phyloP scores from a whole-genome alignment of 2,113 vertebrate species.

The Phylloscopus trochilus region DNA sequence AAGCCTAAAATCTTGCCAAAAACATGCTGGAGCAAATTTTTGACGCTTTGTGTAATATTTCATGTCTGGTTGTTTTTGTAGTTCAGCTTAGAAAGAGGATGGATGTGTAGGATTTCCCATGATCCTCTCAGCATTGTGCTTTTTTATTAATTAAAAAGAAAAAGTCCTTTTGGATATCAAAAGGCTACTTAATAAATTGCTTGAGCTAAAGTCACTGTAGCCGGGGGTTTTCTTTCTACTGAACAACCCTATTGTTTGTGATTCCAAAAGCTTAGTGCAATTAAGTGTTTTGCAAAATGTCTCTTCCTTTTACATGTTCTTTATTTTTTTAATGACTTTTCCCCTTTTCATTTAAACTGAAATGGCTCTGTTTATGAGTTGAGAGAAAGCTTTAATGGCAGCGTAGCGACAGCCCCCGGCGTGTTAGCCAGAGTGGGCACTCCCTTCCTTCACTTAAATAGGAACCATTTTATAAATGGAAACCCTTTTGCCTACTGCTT shows the following conservation, averaged over 20 bases:
- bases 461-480: conserved; percentile 7
- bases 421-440: neutral
- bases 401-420: neutral
- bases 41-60: neutral
- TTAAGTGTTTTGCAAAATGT: neutral
- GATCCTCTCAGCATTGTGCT: neutral
- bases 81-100: neutral
- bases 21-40: neutral
- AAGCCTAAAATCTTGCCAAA: neutral
- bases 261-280: neutral
- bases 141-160: neutral
- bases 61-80: neutral
- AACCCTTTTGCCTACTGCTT: conserved; percentile 6
- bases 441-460: conserved; percentile 37
- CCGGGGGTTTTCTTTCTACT: neutral
- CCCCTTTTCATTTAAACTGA: conserved; percentile 18
- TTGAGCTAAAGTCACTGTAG: neutral
- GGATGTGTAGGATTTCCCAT: neutral
- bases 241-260: neutral
- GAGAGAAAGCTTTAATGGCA: conserved; percentile 8
- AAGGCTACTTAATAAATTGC: neutral
- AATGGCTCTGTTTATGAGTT: conserved; percentile 10
- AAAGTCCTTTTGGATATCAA: neutral
- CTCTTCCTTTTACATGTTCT: neutral
- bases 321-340: neutral